These are phyloP conservation scores for Herminia tarsipennalis DNA, from an alignment of 2,888 invertebrate species.

Conservation along the genomic window DNA sequence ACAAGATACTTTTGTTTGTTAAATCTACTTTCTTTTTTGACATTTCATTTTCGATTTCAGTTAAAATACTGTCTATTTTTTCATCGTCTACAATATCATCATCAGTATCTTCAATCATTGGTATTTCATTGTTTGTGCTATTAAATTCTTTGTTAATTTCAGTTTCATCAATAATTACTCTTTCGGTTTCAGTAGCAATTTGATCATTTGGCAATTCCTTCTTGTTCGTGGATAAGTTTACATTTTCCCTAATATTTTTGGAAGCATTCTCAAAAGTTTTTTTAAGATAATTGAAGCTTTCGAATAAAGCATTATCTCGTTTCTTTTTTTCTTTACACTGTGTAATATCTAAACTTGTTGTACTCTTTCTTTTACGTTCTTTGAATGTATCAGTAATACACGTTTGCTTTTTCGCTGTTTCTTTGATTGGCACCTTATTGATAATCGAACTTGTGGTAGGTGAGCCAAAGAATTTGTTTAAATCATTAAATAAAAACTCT, in stretches of 20 bases:
- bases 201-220: background rate
- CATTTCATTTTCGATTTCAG: constrained; percentile 73
- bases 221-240: background rate
- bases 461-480: constrained; percentile 37
- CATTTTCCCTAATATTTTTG: constrained; percentile 46
- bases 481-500: constrained; percentile 64
- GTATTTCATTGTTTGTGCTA: constrained; percentile 29
- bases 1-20: background rate
- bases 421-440: constrained; percentile 22
- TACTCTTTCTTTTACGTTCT: constrained; percentile 65
- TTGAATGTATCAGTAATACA: constrained; percentile 57
- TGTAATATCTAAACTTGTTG: constrained; percentile 40
- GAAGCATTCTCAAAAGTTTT: constrained; percentile 60
- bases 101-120: constrained; percentile 35
- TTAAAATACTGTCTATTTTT: constrained; percentile 61
- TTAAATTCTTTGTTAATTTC: constrained; percentile 33
- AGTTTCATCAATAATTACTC: background rate
- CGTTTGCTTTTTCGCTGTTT: constrained; percentile 45
- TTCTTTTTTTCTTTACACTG: constrained; percentile 72
- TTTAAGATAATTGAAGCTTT: constrained; percentile 63
- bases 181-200: background rate
- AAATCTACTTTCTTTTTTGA: constrained; percentile 21
- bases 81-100: constrained; percentile 55
- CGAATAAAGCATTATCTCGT: constrained; percentile 59
- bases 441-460: background rate